phyloP scores from a whole-genome alignment of 2,888 invertebrate species.

The Heliconius aoede region DNA sequence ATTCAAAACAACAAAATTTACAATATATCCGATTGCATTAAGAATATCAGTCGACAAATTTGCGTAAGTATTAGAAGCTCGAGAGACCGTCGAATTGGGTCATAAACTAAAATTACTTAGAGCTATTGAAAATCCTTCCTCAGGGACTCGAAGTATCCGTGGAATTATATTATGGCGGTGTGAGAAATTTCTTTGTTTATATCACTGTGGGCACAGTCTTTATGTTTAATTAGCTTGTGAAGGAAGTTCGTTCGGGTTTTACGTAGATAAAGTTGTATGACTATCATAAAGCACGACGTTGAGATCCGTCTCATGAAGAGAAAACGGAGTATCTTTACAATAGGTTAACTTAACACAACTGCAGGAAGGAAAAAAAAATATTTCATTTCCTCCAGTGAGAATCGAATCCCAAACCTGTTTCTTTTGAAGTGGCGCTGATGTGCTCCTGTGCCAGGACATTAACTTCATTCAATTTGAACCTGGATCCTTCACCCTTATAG shows the following conservation, averaged over 20 bases:
- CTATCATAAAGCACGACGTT: too few species aligned
- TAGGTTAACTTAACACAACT: too few species aligned
- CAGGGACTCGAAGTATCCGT: slow-evolving; percentile 34
- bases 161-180: slow-evolving; percentile 44
- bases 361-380: too few species aligned
- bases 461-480: too few species aligned
- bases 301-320: too few species aligned
- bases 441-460: too few species aligned
- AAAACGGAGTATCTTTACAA: too few species aligned
- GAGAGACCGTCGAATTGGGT: slow-evolving; percentile 40
- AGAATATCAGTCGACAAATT: slow-evolving; percentile 20
- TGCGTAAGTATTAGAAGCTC: slow-evolving; percentile 46
- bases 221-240: slow-evolving; percentile 3
- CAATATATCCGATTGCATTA: background rate
- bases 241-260: background rate
- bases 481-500: background rate
- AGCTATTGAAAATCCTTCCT: slow-evolving; percentile 47
- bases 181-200: slow-evolving; percentile 17
- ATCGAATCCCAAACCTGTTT: too few species aligned
- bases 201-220: background rate
- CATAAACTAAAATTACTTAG: slow-evolving; percentile 51
- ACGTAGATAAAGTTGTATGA: background rate
- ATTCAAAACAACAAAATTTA: background rate
- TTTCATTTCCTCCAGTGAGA: too few species aligned
- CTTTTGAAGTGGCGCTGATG: too few species aligned